Evolutionary conservation across 2,797 vertebrate species (phyloP).

Genomic region (Scolopax bukidnonensis): DNA sequence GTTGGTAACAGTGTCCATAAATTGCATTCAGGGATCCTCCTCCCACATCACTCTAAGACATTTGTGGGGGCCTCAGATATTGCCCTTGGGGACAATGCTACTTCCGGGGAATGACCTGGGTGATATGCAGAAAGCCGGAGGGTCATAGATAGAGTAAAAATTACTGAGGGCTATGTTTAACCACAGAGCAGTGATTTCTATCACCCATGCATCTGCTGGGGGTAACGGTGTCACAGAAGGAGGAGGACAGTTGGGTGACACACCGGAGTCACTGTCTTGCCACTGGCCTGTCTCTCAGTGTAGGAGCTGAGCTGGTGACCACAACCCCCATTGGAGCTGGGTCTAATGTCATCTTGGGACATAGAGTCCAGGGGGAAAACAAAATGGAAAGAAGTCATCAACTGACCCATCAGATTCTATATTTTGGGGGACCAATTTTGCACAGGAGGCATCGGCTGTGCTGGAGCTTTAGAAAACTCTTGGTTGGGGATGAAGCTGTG

Average conservation of each 20-base stretch:
- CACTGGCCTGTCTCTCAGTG: not conserved
- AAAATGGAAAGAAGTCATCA: not conserved
- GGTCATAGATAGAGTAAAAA: not conserved
- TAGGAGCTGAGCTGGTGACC: not conserved
- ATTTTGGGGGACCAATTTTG: not conserved
- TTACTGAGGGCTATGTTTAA: not conserved
- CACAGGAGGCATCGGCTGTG: not conserved
- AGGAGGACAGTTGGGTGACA: not conserved
- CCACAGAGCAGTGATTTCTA: not conserved
- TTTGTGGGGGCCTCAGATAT: not conserved
- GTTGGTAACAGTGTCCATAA: not conserved
- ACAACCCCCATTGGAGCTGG: not conserved
- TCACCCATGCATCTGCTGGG: fast-evolving
- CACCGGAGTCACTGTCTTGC: not conserved
- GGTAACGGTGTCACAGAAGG: fast-evolving
- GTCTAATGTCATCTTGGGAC: not conserved
- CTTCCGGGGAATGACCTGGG: not conserved
- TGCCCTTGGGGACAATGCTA: not conserved
- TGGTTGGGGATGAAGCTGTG: not conserved
- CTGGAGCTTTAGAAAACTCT: not conserved
- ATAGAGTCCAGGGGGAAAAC: fast-evolving
- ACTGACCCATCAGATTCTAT: fast-evolving
- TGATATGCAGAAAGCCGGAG: not conserved
- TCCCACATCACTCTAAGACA: not conserved
- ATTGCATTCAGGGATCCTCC: not conserved